These are phyloP conservation scores for Sorex araneus DNA, from an alignment of 2,113 vertebrate genomes.

Conservation along the genomic window DNA sequence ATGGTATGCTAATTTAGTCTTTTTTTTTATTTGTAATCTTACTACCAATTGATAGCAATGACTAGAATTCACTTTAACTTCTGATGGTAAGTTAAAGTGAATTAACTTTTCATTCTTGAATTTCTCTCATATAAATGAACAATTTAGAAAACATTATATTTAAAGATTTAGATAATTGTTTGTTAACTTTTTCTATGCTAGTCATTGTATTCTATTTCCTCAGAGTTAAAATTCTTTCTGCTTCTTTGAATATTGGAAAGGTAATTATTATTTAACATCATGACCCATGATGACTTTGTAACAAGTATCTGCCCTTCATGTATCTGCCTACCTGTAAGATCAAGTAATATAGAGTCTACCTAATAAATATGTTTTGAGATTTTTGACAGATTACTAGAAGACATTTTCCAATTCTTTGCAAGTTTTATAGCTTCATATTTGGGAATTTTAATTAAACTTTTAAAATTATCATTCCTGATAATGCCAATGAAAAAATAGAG, in stretches of 20 bases:
- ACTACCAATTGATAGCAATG: not conserved
- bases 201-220: not conserved
- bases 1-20: too few relatives aligned
- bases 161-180: constrained; percentile 22
- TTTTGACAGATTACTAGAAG: too few relatives aligned
- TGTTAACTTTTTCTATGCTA: constrained; percentile 24
- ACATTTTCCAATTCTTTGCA: too few relatives aligned
- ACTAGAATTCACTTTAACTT: constrained; percentile 12
- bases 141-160: not conserved
- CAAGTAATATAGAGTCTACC: too few relatives aligned
- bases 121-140: not conserved
- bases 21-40: too few relatives aligned
- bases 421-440: too few relatives aligned
- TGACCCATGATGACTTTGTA: not conserved
- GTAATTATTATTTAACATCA: constrained; percentile 27
- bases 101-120: not conserved
- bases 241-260: not conserved
- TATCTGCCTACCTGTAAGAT: too few relatives aligned
- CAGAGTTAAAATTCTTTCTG: not conserved
- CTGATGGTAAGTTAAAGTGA: too few relatives aligned
- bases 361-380: too few relatives aligned
- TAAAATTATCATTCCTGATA: not conserved
- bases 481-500: not conserved
- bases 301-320: not conserved
- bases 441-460: constrained; percentile 1